phyloP scores from a whole-genome alignment of 2,113 vertebrate species.

The Mungos mungo region DNA sequence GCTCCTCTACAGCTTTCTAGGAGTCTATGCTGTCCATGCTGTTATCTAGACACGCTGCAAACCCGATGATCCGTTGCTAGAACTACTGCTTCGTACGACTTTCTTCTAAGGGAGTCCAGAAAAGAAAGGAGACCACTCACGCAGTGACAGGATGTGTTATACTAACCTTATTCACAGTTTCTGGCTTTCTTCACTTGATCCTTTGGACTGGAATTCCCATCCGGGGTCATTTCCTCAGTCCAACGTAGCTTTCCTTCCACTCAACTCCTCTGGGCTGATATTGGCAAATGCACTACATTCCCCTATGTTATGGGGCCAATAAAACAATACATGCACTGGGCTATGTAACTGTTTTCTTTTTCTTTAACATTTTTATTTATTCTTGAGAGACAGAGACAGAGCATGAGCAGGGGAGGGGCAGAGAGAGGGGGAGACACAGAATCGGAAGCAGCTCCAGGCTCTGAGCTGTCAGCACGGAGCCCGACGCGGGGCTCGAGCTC shows the following conservation, averaged over 20 bases:
- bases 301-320: neutral
- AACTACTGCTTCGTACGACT: neutral
- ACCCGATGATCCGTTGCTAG: neutral
- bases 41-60: neutral
- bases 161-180: neutral
- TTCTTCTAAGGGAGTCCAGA: neutral
- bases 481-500: too few species aligned
- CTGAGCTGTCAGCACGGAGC: too few species aligned
- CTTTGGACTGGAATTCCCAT: neutral
- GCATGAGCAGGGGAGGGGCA: too few species aligned
- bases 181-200: neutral
- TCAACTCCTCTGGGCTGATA: neutral
- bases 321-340: neutral
- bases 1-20: neutral
- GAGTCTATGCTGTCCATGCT: neutral
- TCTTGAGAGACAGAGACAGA: too few species aligned
- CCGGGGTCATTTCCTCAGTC: neutral
- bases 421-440: too few species aligned
- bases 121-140: neutral
- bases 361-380: too few species aligned
- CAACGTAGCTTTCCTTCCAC: neutral
- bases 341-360: neutral
- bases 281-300: neutral
- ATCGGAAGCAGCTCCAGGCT: too few species aligned
- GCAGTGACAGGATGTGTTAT: neutral